Evolutionary conservation across 2,888 invertebrate species (phyloP).

Genomic region (Tricholauxania praeusta): DNA sequence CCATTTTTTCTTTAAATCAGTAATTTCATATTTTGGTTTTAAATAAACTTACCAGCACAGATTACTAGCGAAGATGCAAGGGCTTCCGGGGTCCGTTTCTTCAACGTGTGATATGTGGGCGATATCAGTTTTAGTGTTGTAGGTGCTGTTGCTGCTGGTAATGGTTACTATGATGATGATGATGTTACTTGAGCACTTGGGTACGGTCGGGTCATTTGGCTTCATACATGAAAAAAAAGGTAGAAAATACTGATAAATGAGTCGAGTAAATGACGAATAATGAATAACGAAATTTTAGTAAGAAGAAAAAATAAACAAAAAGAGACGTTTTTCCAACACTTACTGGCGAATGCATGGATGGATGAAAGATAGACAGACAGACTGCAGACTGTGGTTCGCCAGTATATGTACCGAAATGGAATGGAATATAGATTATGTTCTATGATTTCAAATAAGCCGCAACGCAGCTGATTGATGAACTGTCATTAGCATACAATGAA

Average conservation of each 20-base stretch:
- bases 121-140: slow-evolving; percentile 26
- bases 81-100: slow-evolving; percentile 1
- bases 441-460: slow-evolving; percentile 46
- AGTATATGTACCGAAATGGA: neutral
- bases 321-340: neutral
- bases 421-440: slow-evolving; percentile 48
- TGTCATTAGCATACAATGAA: slow-evolving; percentile 51
- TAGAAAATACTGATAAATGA: slow-evolving; percentile 53
- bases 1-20: too few relatives aligned
- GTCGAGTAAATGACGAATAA: slow-evolving; percentile 51
- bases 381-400: slow-evolving; percentile 6
- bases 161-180: slow-evolving; percentile 34
- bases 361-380: neutral
- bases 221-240: slow-evolving; percentile 33
- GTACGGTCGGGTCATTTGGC: neutral
- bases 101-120: slow-evolving; percentile 35
- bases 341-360: slow-evolving; percentile 6
- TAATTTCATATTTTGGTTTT: too few relatives aligned
- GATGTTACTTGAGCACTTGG: slow-evolving; percentile 39
- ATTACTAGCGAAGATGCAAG: too few relatives aligned
- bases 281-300: slow-evolving; percentile 25
- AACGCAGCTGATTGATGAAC: slow-evolving; percentile 51
- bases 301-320: neutral
- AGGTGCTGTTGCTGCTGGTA: neutral
- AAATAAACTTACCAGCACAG: too few relatives aligned